These are phyloP conservation scores for Amblyjoppa proteus DNA, from an alignment of 2,888 invertebrate species.

Conservation along the genomic window DNA sequence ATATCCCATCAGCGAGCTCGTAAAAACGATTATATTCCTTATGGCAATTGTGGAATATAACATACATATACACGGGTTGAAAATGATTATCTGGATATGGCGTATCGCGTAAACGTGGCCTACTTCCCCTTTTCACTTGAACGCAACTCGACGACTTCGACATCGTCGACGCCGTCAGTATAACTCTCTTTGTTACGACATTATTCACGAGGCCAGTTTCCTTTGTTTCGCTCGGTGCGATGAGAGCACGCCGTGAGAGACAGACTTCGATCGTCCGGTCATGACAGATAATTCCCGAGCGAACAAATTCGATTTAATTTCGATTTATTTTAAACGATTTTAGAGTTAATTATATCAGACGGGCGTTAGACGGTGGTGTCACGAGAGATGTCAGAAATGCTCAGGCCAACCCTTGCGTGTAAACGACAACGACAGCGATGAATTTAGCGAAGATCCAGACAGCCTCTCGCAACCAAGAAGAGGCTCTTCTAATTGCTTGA, in stretches of 20 bases:
- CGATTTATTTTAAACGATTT: conserved; percentile 2
- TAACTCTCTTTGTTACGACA: conserved; percentile 65
- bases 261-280: conserved; percentile 56
- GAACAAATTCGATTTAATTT: conserved; percentile 32
- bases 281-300: conserved; percentile 42
- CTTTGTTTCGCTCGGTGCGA: conserved; percentile 54
- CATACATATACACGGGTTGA: conserved; percentile 62
- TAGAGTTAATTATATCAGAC: background rate
- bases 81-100: conserved; percentile 78
- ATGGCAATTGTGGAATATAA: conserved; percentile 26
- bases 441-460: conserved; percentile 12
- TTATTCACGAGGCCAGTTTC: conserved; percentile 64
- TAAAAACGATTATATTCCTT: conserved; percentile 33
- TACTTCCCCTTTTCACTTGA: conserved; percentile 70
- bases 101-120: conserved; percentile 76
- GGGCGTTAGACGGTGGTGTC: conserved; percentile 29
- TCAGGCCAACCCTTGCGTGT: conserved; percentile 46
- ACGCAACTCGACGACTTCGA: conserved; percentile 52
- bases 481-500: conserved; percentile 39
- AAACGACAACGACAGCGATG: conserved; percentile 36
- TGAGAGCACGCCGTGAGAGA: conserved; percentile 49
- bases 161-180: conserved; percentile 28
- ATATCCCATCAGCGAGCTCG: conserved; percentile 43
- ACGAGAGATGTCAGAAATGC: conserved; percentile 20
- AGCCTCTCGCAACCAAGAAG: conserved; percentile 9